Percentiles rank a stretch among this genome's conserved stretches.
Conservation (phyloP, 1,140 invertebrate genomes). For the Leptinotarsa lineolata region DNA sequence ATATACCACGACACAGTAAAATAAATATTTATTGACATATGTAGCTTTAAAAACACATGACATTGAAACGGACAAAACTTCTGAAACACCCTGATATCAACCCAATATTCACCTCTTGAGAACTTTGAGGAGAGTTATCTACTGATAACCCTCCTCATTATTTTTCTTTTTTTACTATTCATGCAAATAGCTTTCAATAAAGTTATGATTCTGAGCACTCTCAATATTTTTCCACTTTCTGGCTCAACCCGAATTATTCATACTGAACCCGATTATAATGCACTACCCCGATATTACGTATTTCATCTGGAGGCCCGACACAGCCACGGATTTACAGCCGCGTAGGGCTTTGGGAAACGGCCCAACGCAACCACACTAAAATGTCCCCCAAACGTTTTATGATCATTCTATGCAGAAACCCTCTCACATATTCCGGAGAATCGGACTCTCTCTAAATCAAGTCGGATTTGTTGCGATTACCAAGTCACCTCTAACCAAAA, state of each 20-base stretch:
- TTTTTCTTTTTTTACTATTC: too few relatives aligned
- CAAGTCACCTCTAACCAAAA: conserved; percentile 35
- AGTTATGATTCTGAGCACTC: too few relatives aligned
- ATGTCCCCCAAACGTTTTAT: conserved; percentile 41
- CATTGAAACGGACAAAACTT: too few relatives aligned
- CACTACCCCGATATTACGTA: background rate
- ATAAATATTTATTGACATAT: too few relatives aligned
- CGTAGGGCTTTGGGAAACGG: conserved; percentile 41
- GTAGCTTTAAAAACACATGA: too few relatives aligned
- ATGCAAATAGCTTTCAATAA: too few relatives aligned
- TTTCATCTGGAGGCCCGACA: conserved; percentile 29
- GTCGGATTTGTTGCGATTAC: conserved; percentile 41
- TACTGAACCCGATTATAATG: conserved; percentile 8
- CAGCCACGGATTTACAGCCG: conserved; percentile 44
- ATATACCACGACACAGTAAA: too few relatives aligned
- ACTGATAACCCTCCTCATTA: too few relatives aligned
- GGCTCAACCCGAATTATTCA: background rate
- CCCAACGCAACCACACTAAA: conserved; percentile 37
- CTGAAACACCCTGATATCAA: too few relatives aligned
- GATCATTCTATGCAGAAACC: conserved; percentile 43
- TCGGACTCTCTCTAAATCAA: conserved; percentile 39
- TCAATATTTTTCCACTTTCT: background rate
- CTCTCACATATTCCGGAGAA: conserved; percentile 36
- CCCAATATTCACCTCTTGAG: too few relatives aligned
- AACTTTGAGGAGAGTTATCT: too few relatives aligned